These are phyloP conservation scores for Podarcis lilfordi DNA, from an alignment of 2,797 vertebrate genomes.

Conservation along the genomic window DNA sequence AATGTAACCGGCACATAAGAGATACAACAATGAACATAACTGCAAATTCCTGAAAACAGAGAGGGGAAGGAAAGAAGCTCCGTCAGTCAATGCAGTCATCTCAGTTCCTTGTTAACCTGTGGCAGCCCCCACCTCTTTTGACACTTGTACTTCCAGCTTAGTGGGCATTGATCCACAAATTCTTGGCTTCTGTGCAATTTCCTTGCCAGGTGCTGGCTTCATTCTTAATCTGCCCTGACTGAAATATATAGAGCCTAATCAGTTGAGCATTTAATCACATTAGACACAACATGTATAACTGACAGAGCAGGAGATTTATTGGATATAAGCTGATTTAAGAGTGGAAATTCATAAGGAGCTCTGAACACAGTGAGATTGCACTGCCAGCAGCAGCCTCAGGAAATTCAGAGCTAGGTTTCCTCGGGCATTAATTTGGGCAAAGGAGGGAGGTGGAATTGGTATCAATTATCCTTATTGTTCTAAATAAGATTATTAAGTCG, in stretches of 20 bases:
- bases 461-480: background rate
- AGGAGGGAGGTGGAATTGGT: background rate
- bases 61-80: constrained; percentile 9
- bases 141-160: constrained; percentile 16
- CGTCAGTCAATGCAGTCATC: background rate
- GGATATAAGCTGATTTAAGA: constrained; percentile 1
- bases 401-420: background rate
- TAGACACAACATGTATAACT: background rate
- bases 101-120: background rate
- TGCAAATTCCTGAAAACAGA: constrained; percentile 9
- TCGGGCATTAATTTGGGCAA: rapidly evolving
- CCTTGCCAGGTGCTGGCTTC: constrained; percentile 20
- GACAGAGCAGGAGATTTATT: constrained; percentile 23
- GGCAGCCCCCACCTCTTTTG: background rate
- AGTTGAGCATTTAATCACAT: constrained; percentile 33
- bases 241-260: constrained; percentile 23
- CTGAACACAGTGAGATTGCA: constrained; percentile 23
- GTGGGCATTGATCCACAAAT: background rate
- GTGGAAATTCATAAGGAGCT: constrained; percentile 26
- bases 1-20: too few species aligned
- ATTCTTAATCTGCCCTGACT: constrained; percentile 22
- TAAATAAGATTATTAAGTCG: background rate
- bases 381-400: constrained; percentile 7
- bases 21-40: background rate
- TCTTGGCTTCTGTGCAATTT: constrained; percentile 19